A percentile compares a stretch with the other conserved stretches of the same genome.
Conservation (phyloP, 1,140 invertebrate species). For the Drosophila chauvacae region DNA sequence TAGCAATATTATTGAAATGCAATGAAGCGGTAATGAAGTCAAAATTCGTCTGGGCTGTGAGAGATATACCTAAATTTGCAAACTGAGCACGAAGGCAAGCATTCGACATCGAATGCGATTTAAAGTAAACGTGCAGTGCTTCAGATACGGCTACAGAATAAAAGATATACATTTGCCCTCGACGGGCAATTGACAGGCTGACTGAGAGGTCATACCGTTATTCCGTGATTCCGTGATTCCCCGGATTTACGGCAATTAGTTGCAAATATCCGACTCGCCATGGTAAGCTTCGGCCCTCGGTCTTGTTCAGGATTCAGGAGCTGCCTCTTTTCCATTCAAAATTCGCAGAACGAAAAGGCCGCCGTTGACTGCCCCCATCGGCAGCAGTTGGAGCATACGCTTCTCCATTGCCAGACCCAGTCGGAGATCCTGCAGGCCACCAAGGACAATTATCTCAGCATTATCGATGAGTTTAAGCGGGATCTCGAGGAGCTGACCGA, state of each 20-base stretch:
- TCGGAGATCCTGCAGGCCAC: conserved; percentile 58
- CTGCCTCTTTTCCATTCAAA: background rate
- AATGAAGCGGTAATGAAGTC: conserved; percentile 78
- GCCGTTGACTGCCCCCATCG: conserved; percentile 67
- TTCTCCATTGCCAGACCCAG: conserved; percentile 65
- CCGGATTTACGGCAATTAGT: conserved; percentile 30
- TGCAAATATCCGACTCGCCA: conserved; percentile 29
- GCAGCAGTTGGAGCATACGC: conserved; percentile 65
- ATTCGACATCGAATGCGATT: conserved; percentile 60
- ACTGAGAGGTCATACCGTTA: conserved; percentile 22
- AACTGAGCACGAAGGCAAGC: conserved; percentile 49
- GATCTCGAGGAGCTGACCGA: conserved; percentile 59
- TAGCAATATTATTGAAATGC: conserved; percentile 82
- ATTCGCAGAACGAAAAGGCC: conserved; percentile 35
- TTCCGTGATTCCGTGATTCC: conserved; percentile 3
- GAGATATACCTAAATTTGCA: conserved; percentile 34
- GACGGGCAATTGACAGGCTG: conserved; percentile 26
- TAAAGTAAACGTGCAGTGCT: conserved; percentile 13
- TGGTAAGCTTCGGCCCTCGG: conserved; percentile 49
- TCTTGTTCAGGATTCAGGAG: background rate
- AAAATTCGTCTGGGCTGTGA: conserved; percentile 59
- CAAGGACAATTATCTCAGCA: conserved; percentile 59
- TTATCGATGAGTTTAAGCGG: conserved; percentile 65
- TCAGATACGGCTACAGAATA: background rate
- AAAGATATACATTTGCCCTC: conserved; percentile 3